phyloP scores from a whole-genome alignment of 2,113 vertebrate genomes.

The Sturnus vulgaris region DNA sequence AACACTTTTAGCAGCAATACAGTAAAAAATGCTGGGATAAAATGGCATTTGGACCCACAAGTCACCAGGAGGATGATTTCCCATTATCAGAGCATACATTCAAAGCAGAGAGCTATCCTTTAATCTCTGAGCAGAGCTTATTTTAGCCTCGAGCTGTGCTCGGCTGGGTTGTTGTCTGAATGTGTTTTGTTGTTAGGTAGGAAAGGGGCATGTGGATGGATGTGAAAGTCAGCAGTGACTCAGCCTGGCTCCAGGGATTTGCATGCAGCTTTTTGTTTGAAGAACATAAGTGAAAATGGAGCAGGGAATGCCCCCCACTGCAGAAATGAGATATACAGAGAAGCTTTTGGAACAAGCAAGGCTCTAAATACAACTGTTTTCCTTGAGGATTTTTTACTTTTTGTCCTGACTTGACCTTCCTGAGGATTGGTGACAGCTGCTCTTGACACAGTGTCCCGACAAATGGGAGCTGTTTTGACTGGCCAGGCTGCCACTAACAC shows the following conservation, averaged over 20 bases:
- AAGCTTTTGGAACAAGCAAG: neutral
- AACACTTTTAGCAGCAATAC: neutral
- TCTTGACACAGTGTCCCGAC: neutral
- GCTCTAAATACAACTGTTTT: neutral
- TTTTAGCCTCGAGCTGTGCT: constrained; percentile 43
- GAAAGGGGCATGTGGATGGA: constrained; percentile 5
- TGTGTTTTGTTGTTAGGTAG: constrained; percentile 46
- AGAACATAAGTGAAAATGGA: neutral
- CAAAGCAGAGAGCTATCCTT: constrained; percentile 26
- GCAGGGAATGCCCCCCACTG: neutral
- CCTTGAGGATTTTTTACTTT: neutral
- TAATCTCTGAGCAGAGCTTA: constrained; percentile 44
- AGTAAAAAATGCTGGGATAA: neutral
- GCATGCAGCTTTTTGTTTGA: neutral
- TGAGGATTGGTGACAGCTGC: constrained; percentile 36
- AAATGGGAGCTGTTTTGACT: neutral
- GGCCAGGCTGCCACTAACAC: neutral
- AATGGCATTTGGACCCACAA: neutral
- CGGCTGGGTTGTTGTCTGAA: constrained; percentile 12
- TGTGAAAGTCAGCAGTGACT: constrained; percentile 30
- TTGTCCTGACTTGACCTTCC: constrained; percentile 46
- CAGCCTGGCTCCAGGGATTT: neutral
- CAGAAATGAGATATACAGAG: neutral
- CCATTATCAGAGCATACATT: neutral
- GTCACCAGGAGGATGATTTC: neutral